Evolutionary conservation across 2,797 vertebrate genomes (phyloP), one percentile per base, ranked within the genome.

Genomic region (Orestias chungarensis): DNA sequence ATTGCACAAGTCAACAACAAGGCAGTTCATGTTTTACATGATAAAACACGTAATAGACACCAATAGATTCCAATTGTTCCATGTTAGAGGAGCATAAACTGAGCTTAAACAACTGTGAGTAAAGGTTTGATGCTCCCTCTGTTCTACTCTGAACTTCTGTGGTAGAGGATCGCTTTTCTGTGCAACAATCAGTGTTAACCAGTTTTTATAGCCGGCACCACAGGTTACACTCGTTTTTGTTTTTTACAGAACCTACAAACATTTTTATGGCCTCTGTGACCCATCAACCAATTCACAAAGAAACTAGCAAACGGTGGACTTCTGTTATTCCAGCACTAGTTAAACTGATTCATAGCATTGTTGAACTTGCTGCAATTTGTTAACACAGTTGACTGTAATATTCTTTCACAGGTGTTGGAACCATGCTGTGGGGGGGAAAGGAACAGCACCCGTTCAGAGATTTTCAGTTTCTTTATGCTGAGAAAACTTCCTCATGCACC

Each of bases 41-140:
- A n/a, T n/a, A n/a, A n/a, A n/a, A n/a, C n/a, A n/a, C n/a, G n/a
- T n/a, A n/a, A n/a, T n/a, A n/a, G n/a, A n/a, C n/a, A n/a, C n/a
- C n/a, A n/a, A n/a, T n/a, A n/a, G n/a, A n/a, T n/a, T n/a, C n/a
- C n/a, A n/a, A n/a, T n/a, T n/a, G n/a, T n/a, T n/a, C n/a, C n/a
- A n/a, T n/a, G n/a, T n/a, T n/a, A n/a, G n/a, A n/a, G n/a, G n/a
- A n/a, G n/a, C n/a, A n/a, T n/a, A n/a, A n/a, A n/a, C n/a, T n/a
- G n/a, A n/a, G n/a, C n/a, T n/a, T n/a, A n/a, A n/a, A n/a, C n/a
- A n/a, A n/a, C 55, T 59, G 10, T 59, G 55, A 57, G 31, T 20
- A 57, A 57, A 57, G 17, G 55, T 33, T 35, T 33, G 55, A 57
- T 57, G 29, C 55, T 57, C 29, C 55, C 55, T 57, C 29, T 57